Percentiles rank a stretch among this genome's conserved stretches.
Conservation (phyloP, 2,888 invertebrate species). For the Agonopterix subpropinquella region DNA sequence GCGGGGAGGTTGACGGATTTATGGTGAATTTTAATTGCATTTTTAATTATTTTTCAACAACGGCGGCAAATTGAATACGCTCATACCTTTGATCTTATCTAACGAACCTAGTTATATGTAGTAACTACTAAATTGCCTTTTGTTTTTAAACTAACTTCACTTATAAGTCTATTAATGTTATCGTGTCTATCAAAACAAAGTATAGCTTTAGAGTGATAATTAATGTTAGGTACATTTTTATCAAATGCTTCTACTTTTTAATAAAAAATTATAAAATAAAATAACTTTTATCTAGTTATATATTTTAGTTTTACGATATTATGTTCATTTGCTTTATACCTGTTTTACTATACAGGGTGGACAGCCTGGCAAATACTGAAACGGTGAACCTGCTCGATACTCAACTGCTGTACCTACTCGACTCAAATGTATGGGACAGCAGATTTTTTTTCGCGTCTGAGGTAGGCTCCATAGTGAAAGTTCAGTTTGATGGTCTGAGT, state of each 20-base stretch:
- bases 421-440: too few species aligned
- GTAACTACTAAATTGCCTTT: not conserved
- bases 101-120: conserved; percentile 17
- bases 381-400: too few species aligned
- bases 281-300: too few species aligned
- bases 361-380: too few species aligned
- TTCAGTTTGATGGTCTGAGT: too few species aligned
- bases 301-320: too few species aligned
- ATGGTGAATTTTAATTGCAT: conserved; percentile 65
- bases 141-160: conserved; percentile 1
- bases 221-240: not conserved
- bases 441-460: too few species aligned
- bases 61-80: conserved; percentile 57
- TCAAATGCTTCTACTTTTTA: not conserved
- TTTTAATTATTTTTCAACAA: conserved; percentile 71
- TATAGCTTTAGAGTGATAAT: not conserved
- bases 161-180: conserved; percentile 11
- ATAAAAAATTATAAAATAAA: not conserved
- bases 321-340: too few species aligned
- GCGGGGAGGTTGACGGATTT: conserved; percentile 64
- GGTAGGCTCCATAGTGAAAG: too few species aligned
- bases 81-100: conserved; percentile 50
- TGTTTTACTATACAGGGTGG: too few species aligned
- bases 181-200: conserved; percentile 2
- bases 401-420: too few species aligned